Base-by-base conservation (phyloP, 2,113 vertebrate species). In the Butastur rufipennis region DNA sequence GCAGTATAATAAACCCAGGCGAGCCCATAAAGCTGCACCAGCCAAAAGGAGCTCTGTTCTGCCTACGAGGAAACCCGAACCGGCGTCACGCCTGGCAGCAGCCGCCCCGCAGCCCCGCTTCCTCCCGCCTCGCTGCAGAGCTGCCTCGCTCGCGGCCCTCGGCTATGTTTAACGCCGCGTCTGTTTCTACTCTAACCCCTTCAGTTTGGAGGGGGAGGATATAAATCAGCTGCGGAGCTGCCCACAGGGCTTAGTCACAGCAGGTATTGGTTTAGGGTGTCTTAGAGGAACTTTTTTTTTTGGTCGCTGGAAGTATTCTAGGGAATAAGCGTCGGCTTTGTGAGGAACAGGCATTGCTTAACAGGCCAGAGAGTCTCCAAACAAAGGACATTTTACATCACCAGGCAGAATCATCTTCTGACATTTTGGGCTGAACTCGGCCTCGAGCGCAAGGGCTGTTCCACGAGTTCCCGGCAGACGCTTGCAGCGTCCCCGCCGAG, bases 181-280 rank as follows among this genome's bases (percentile, higher is more conserved):
- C 95, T 95, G 96, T 70, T 96, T 95, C 96, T 95, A 95, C 96
- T 91, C 93, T 22, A 90, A 81, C 92, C 93, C 93, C 92, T 95
- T 68, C 79, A 6, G 3, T 85, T 89, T 22, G 86, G 73, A 95
- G 89, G 80, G 95, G 89, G 82, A 89, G 90, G 95, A 85, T 81
- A 94, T 95, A 96, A 97, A 97, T 96, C 96, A 97, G 92, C 92
- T 61, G 90, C 18, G 9, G 71, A 91, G 94, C 85, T 96, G 90
- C 95, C 97, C 93, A 95, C 93, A 83, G 94, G 90, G 93, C 93
- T 97, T 93, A 96, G 78, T 95, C 96, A 97, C 93, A 97, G 96
- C 97, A 94, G 93, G 93, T 97, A 95, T 93, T 97, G 95, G 94
- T 97, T 97, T 94, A 95, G 90, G 81, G 87, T 81, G 93, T 96